Evolutionary conservation across 2,797 vertebrate species (phyloP), one percentile per base, ranked within the genome.

Genomic region (Lutjanus campechanus): DNA sequence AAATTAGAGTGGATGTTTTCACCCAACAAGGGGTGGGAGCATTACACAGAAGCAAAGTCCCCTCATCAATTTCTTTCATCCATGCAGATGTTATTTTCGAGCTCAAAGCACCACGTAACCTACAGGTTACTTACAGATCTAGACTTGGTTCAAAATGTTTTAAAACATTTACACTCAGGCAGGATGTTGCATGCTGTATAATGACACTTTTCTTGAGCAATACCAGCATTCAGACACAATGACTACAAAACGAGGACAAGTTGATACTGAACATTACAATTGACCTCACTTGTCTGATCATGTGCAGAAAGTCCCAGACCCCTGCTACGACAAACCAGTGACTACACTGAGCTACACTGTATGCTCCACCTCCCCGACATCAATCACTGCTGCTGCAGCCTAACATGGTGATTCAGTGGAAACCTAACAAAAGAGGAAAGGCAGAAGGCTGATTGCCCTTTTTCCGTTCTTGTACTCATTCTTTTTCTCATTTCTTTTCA

Each of bases 341-440:
- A 71, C 29, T 20, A 53, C 46, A 73, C 55, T 67, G 60, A 69
- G 19, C 68, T 19, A 5, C 47, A 60, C n/a, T 43, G 61, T 46
- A n/a, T 0, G 5, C 56, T 76, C 22, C 29, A 71, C 46, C 68
- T 56, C 64, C 29, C 13, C 4, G 0, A 49, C 29, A 75, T 67
- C 79, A 75, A 47, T 77, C 67, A 78, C 69, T 67, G 16, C 69
- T 44, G 36, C 44, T 54, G 54, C 59, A 51, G 36, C 64, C 58
- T 40, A 29, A 43, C 56, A 74, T 50, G 17, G 62, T 43, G 55
- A 72, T 51, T 69, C 67, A 81, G 49, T 61, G 44, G 62, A 68
- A 75, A 29, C 46, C 29, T 49, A 46, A 61, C 49, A 64, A 49
- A 71, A 44, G 13, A 68, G 25, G 16, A 58, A 22, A 66, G 19